Percentiles rank a stretch among this genome's conserved stretches.
These are phyloP conservation scores for Gambusia yucatana DNA, from an alignment of 2,797 vertebrate species.

Conservation along the genomic window DNA sequence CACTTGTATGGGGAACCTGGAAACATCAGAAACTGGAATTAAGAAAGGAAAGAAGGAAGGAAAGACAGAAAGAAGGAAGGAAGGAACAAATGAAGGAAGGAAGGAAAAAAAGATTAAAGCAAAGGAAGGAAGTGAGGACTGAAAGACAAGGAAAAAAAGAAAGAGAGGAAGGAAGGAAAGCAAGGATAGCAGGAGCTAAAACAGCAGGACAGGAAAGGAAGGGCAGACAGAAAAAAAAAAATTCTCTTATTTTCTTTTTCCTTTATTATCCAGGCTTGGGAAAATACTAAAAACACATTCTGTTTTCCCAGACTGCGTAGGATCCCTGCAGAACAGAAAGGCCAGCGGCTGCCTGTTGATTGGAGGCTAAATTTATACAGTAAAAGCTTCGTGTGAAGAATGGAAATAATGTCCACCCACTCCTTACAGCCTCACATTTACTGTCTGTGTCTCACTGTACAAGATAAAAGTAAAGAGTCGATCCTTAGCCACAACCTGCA, in stretches of 20 bases:
- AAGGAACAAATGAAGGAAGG: no score
- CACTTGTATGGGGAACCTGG: background rate
- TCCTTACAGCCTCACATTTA: background rate
- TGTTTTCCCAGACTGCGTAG: background rate
- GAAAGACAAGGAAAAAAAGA: no score
- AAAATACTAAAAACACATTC: background rate
- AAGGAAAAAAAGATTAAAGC: no score
- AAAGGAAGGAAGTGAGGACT: background rate
- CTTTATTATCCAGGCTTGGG: background rate
- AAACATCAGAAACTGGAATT: background rate
- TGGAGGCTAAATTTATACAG: background rate
- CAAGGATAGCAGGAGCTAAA: background rate
- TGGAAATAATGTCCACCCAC: background rate
- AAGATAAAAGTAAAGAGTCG: background rate
- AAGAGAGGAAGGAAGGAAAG: no score
- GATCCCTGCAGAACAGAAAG: background rate
- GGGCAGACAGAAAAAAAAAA: background rate
- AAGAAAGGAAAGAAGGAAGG: no score
- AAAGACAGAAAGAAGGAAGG: no score
- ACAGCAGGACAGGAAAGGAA: background rate
- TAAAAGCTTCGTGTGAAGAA: background rate
- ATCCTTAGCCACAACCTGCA: background rate
- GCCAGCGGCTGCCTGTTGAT: background rate
- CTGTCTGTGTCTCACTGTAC: background rate
- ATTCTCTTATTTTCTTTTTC: background rate